Evolutionary conservation across 2,113 vertebrate species (phyloP).

Genomic region (Nesogale talazaci): DNA sequence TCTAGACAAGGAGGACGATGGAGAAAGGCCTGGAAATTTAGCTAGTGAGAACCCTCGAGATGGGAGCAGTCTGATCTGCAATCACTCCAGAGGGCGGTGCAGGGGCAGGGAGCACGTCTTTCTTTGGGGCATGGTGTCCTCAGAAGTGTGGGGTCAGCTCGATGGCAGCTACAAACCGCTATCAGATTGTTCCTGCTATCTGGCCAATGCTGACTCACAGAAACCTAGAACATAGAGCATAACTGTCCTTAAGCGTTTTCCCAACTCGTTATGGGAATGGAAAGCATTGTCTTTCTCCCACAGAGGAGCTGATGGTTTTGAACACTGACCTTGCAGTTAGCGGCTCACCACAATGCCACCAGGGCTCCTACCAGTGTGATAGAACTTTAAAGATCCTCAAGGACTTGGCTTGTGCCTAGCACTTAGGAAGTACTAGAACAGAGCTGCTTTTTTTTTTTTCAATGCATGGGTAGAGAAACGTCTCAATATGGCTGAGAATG

Average conservation of each 20-base stretch:
- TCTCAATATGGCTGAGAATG: neutral
- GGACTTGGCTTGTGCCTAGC: neutral
- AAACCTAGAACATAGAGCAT: too few species aligned
- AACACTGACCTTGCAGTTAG: too few species aligned
- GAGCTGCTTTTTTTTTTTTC: neutral
- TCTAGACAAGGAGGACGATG: neutral
- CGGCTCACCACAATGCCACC: too few species aligned
- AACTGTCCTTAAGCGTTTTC: too few species aligned
- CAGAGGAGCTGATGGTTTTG: too few species aligned
- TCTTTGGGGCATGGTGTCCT: neutral
- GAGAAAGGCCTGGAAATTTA: neutral
- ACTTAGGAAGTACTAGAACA: neutral
- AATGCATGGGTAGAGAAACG: neutral
- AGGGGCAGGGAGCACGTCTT: neutral
- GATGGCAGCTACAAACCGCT: neutral
- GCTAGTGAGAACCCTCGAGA: neutral
- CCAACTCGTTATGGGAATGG: too few species aligned
- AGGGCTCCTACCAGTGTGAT: neutral
- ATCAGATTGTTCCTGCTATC: neutral
- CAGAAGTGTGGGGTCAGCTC: neutral
- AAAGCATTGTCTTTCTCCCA: too few species aligned
- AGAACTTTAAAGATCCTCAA: neutral
- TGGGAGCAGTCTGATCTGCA: neutral
- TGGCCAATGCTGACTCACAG: too few species aligned
- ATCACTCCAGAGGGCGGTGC: neutral